phyloP scores from a whole-genome alignment of 2,797 vertebrate genomes.

The Poecile montanus region DNA sequence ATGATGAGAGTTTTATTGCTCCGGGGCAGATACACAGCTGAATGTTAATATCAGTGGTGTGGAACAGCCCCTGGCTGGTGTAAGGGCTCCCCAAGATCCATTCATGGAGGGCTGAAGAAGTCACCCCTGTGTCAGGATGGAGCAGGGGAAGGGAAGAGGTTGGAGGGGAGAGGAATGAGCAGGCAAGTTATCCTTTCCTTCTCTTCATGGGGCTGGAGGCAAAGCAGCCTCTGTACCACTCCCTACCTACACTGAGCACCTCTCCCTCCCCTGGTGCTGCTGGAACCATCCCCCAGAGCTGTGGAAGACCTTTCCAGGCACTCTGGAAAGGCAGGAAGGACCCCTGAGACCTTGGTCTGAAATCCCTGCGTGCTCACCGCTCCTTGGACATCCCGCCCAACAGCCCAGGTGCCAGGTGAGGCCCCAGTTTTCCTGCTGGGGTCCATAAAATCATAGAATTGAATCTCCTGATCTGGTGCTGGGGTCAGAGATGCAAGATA shows the following conservation, averaged over 20 bases:
- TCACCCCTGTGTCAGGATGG: not conserved
- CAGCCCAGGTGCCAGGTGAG: not conserved
- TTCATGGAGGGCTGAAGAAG: not conserved
- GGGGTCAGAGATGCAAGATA: too few relatives aligned
- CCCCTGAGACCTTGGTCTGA: not conserved
- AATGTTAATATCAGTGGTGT: not conserved
- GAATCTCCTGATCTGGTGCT: not conserved
- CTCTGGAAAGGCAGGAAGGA: not conserved
- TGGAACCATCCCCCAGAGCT: not conserved
- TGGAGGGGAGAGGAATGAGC: not conserved
- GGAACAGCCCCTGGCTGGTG: not conserved
- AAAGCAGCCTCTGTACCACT: accelerated
- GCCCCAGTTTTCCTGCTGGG: not conserved
- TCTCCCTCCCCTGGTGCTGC: not conserved
- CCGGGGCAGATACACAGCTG: not conserved
- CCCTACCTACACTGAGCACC: not conserved
- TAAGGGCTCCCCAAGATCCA: not conserved
- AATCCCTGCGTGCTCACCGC: accelerated
- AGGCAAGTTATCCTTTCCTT: not conserved
- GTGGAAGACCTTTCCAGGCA: not conserved
- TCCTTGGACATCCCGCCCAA: not conserved
- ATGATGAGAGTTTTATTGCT: not conserved
- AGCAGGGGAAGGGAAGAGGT: not conserved
- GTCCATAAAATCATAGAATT: not conserved
- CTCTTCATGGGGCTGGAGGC: accelerated